phyloP scores from a whole-genome alignment of 2,797 vertebrate species.

The Fratercula arctica region DNA sequence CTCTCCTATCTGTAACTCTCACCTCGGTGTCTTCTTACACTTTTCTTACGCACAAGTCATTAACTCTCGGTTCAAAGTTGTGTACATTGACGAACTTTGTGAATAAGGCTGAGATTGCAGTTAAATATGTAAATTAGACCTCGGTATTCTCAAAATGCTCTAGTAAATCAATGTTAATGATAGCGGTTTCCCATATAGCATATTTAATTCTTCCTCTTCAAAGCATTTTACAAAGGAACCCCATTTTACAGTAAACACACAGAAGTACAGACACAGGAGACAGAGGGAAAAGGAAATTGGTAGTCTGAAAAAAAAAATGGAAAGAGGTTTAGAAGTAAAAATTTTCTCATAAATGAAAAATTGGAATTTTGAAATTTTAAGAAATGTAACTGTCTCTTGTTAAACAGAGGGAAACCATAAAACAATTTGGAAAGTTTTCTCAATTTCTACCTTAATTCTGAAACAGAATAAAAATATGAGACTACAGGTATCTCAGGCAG shows the following conservation, averaged over 20 bases:
- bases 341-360: background rate
- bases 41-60: background rate
- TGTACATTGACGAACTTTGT: slow-evolving; percentile 26
- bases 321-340: background rate
- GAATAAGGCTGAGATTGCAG: slow-evolving; percentile 56
- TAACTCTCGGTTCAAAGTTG: slow-evolving; percentile 53
- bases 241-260: slow-evolving; percentile 40
- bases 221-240: slow-evolving; percentile 36
- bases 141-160: slow-evolving; percentile 40
- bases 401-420: background rate
- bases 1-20: slow-evolving; percentile 10
- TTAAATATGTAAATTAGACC: slow-evolving; percentile 59
- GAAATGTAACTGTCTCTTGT: background rate
- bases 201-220: slow-evolving; percentile 47
- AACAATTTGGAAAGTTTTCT: background rate
- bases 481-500: background rate
- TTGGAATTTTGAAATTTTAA: background rate
- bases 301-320: background rate
- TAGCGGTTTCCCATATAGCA: slow-evolving; percentile 5
- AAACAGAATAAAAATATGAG: background rate
- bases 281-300: background rate
- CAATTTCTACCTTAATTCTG: background rate
- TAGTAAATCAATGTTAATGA: slow-evolving; percentile 50
- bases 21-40: background rate
- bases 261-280: background rate